Evolutionary conservation across 2,113 vertebrate species (phyloP), one percentile per base, ranked within the genome.

Genomic region (Neolamprologus falcicula): DNA sequence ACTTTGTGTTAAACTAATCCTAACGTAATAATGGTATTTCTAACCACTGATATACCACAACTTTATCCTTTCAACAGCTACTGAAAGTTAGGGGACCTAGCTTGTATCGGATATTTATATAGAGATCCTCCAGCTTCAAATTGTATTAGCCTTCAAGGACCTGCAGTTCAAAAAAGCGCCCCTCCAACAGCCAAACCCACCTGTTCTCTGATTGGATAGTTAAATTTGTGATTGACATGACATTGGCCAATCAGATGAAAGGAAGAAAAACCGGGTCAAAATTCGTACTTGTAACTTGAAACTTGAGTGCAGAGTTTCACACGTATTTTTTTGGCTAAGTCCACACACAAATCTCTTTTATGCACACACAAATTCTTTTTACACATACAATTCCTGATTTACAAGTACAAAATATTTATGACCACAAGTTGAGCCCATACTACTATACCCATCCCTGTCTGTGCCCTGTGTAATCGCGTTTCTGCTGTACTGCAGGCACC

Each of bases 401-500:
- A 31, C 55, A 59, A 59, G 14, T 31, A 0, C 26, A 59, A 59
- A 59, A 31, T 59, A 9, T 59, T 59, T 59, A 59, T 59, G 26
- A 59, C 57, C 57, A 31, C 57, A 17, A 59, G 3, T 59, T 17
- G 57, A 59, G 14, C 57, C 26, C 57, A 59, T 59, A 45, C n/a
- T 28, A 5, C 59, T 26, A 85, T 10, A 13, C 42, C 24, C 47
- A 53, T 50, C 42, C 17, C 7, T 35, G 37, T 8, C 24, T 31
- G 13, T 50, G 13, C n/a, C 5, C 42, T 31, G 45, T 83, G 7
- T 84, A 24, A 53, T 59, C 13, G 7, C 9, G 5, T 88, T 26
- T 86, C 6, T 53, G 8, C 24, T 89, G 31, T 21, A 13, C 31
- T 89, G 10, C 85, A 99, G 98, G 98, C 98, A 3, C 98, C 98